Conservation (phyloP, 2,113 vertebrate species). For the Psittacula cyanocephala region DNA sequence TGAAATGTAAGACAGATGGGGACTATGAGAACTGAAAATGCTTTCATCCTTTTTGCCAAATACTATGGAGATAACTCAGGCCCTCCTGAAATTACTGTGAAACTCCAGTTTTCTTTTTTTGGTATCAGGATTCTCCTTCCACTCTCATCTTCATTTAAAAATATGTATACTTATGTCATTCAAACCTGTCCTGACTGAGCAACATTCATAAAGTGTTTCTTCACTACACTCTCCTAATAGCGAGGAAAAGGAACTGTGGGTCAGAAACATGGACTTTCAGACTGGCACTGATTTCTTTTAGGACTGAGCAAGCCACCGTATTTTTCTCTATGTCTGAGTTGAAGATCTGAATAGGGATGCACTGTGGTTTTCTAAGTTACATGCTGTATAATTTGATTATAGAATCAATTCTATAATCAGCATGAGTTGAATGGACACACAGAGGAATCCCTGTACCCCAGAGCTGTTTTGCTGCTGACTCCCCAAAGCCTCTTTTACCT, state of each 20-base stretch:
- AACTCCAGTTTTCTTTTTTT: not conserved
- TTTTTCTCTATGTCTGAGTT: not conserved
- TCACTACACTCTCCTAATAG: not conserved
- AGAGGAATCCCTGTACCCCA: not conserved
- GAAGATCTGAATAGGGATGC: not conserved
- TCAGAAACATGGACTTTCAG: not conserved
- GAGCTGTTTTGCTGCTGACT: not conserved
- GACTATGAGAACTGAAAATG: not conserved
- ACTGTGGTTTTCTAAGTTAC: not conserved
- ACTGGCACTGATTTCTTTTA: not conserved
- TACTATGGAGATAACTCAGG: not conserved
- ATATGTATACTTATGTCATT: not conserved
- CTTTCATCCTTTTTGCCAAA: not conserved
- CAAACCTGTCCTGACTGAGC: not conserved
- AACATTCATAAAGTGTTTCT: not conserved
- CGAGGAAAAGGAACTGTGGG: not conserved
- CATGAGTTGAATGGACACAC: not conserved
- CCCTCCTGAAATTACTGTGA: not conserved
- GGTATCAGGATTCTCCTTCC: not conserved
- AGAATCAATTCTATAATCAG: not conserved
- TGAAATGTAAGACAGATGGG: not conserved
- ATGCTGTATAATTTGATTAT: not conserved
- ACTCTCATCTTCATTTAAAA: not conserved
- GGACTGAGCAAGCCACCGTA: not conserved
- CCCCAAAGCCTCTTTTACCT: not conserved